Percentiles rank a stretch among this genome's conserved stretches.
phyloP scores from a whole-genome alignment of 64 coral and sea anemone genomes.

The Stichodactyla mertensii region DNA sequence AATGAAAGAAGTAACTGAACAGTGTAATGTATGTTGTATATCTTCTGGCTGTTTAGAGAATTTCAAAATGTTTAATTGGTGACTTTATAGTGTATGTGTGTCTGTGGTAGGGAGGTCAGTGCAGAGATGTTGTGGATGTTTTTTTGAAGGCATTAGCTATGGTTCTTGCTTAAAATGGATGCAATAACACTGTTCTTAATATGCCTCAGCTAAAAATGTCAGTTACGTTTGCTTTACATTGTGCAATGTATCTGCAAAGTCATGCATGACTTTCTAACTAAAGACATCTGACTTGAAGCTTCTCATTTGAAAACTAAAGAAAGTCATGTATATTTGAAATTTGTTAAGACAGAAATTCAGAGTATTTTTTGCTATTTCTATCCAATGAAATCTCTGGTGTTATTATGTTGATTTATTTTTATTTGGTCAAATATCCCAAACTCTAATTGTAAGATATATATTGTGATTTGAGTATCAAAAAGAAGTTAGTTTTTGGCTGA shows the following conservation, averaged over 20 bases:
- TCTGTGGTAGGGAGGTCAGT: not conserved
- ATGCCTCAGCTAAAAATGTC: not conserved
- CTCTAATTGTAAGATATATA: not conserved
- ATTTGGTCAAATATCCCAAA: not conserved
- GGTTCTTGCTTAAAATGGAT: constrained; percentile 8
- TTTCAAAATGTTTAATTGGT: not conserved
- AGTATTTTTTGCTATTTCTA: not conserved
- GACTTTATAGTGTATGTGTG: not conserved
- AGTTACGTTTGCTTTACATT: not conserved
- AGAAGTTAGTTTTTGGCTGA: not conserved
- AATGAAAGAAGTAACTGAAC: not conserved
- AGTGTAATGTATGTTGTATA: not conserved
- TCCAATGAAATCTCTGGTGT: not conserved
- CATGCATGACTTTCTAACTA: not conserved
- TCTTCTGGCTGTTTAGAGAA: too few relatives aligned
- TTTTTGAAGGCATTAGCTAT: not conserved
- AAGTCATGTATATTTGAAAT: too few relatives aligned
- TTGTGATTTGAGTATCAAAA: not conserved
- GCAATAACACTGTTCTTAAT: not conserved
- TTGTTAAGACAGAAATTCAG: not conserved
- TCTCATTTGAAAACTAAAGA: too few relatives aligned
- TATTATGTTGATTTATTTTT: not conserved
- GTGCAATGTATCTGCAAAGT: not conserved
- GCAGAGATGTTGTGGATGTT: not conserved
- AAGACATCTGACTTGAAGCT: not conserved